Conservation (phyloP, 2,113 vertebrate genomes). For the Speoplatyrhinus poulsoni region DNA sequence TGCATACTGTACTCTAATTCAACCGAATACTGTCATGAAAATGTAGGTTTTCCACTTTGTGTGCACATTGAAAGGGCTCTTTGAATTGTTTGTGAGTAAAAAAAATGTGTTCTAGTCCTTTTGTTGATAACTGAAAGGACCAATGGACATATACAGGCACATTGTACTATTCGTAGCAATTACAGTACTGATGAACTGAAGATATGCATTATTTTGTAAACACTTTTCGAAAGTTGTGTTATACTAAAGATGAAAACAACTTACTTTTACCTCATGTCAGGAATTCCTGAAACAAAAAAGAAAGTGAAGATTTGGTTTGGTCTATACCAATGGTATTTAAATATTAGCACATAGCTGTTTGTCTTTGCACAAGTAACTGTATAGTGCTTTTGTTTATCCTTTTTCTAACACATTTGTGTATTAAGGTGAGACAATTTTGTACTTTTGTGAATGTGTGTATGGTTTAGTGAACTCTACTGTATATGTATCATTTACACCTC, state of each 20-base stretch:
- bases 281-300: conserved; percentile 76
- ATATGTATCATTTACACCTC: conserved; percentile 78
- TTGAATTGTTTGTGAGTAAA: conserved; percentile 75
- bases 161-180: conserved; percentile 83
- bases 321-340: conserved; percentile 80
- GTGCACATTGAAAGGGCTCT: conserved; percentile 84
- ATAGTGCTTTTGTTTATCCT: conserved; percentile 78
- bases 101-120: conserved; percentile 72
- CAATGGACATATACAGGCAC: conserved; percentile 78
- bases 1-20: conserved; percentile 68
- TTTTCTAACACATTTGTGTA: conserved; percentile 81
- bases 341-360: conserved; percentile 85
- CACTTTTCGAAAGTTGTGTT: conserved; percentile 72
- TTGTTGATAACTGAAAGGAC: conserved; percentile 73
- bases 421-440: conserved; percentile 81
- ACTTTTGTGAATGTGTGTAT: conserved; percentile 81
- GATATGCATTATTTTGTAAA: conserved; percentile 86
- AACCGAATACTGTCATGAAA: conserved; percentile 75
- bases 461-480: conserved; percentile 81
- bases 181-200: conserved; percentile 78
- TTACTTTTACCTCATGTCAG: conserved; percentile 85
- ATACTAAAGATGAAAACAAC: conserved; percentile 78
- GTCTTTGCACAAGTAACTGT: conserved; percentile 84
- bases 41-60: conserved; percentile 77
- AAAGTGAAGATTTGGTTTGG: conserved; percentile 72